These are phyloP conservation scores for Sphaeridia pumilis DNA, from an alignment of 2,888 invertebrate species.

Conservation along the genomic window DNA sequence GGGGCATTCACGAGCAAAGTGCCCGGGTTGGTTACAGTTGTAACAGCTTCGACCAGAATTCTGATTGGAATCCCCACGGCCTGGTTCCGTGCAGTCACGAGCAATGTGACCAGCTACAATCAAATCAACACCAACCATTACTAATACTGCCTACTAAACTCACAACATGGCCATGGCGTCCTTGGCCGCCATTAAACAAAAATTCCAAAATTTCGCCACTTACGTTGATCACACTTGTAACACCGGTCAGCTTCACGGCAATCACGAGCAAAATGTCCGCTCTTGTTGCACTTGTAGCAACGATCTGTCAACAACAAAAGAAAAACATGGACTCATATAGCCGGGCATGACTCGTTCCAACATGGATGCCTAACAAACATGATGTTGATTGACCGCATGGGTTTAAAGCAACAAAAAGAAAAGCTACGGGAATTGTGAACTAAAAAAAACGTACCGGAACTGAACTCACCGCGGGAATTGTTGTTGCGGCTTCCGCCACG, in stretches of 20 bases:
- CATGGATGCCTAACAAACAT: no score
- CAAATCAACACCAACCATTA: no score
- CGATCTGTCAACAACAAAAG: conserved; percentile 10
- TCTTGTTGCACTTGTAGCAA: conserved; percentile 17
- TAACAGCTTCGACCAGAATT: conserved; percentile 9
- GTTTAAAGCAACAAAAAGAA: no score
- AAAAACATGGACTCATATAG: background rate
- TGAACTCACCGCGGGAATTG: conserved; percentile 5
- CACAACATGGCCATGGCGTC: no score
- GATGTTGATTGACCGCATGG: no score
- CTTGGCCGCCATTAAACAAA: no score
- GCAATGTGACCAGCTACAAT: conserved; percentile 14
- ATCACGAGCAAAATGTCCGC: conserved; percentile 17
- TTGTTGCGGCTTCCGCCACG: conserved; percentile 8
- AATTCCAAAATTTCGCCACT: background rate
- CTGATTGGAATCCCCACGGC: conserved; percentile 5
- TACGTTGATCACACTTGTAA: conserved; percentile 17
- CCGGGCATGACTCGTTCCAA: background rate
- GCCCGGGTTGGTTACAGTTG: conserved; percentile 17
- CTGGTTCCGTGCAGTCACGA: conserved; percentile 11
- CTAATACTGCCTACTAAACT: no score
- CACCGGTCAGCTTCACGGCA: conserved; percentile 16
- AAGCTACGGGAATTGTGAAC: no score
- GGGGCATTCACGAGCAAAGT: conserved; percentile 30
- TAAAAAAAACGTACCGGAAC: no score